Evolutionary conservation across 2,888 invertebrate genomes (phyloP), one percentile per base, ranked within the genome.

Genomic region (Atrina japonica): DNA sequence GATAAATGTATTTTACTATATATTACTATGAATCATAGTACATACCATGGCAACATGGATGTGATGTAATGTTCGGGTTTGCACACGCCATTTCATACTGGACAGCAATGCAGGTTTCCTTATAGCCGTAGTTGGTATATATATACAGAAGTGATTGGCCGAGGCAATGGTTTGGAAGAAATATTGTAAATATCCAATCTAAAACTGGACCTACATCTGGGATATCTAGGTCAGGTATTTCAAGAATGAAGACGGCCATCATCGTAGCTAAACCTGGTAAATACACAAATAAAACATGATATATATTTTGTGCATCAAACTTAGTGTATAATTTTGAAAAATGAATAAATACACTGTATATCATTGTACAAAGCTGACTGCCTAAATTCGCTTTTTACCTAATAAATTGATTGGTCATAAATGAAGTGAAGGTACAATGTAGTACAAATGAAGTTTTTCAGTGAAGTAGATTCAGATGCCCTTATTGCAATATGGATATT

Each of bases 161-260:
- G 69, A 95, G 86, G 23, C 93, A 92, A 86, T 93, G 95, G 84
- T 95, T 94, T 0, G 96, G 96, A 77, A 95, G 93, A 3, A 89
- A 29, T 35, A 94, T 86, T 75, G 95, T 92, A 80, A 95, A 93
- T 35, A 95, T 81, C 92, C 93, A 92, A 80, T 95, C 94, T 25
- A 96, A 86, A 0, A 91, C 83, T 1, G 92, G 85, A 0, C 79
- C 92, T 3, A 93, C 83, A 66, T 92, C 88, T 1, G 94, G 92
- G 1, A 94, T 92, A 30, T 93, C 92, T 11, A 95, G 88, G 11
- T 89, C 88, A 0, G 94, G 94, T 25, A 93, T 90, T n/a, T 91
- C 91, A 79, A 96, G 91, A 0, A 95, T 93, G 73, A 94, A 92
- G 0, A 95, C 93, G 3, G 95, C 93, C 80, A 95, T 92, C 65